Base-by-base conservation (phyloP, 2,888 invertebrate species). In the Eupithecia centaureata region DNA sequence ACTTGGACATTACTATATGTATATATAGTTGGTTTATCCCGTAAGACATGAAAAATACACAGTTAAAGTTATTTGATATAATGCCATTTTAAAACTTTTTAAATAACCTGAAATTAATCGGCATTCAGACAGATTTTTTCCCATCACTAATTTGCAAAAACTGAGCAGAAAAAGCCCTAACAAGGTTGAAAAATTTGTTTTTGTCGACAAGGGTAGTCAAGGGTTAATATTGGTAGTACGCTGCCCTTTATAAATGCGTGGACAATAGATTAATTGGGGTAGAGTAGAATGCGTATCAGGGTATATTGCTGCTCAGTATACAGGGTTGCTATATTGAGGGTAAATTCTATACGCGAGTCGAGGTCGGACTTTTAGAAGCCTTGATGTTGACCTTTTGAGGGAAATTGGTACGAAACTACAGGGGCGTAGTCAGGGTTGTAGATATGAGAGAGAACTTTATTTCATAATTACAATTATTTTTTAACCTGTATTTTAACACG, bases 231-330 rank as follows among this genome's bases (percentile, higher is more conserved):
- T n/a, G 13, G 28, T 12, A 51, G 15, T 51, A 38, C 52, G 25
- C n/a, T 42, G 58, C 61, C 67, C 71, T 63, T 59, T 67, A 47
- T n/a, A 73, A 70, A 70, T 68, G 33, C 65, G 33, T 65, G 61
- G 67, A 63, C 63, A 15, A 64, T 60, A 66, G 70, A 71, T 71
- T 71, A 74, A 74, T 74, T 74, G 70, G 52, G 63, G 66, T 63
- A 63, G 54, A 65, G 66, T 63, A 63, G 54, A 65, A 67, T 67
- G 28, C 32, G n/a, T 56, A 56, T 54, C n/a, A 8, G 51, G 8
- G 18, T 47, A 22, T 51, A 18, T 47, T 42, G 42, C 15, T 5
- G 52, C 15, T 25, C 27, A 27, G 27, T 52, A 30, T 30, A 54
- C 7, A 28, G 67, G 68, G 65, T 52, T n/a, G n/a, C n/a, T n/a